Conservation (phyloP, 2,797 vertebrate genomes). For the Lateolabrax maculatus region DNA sequence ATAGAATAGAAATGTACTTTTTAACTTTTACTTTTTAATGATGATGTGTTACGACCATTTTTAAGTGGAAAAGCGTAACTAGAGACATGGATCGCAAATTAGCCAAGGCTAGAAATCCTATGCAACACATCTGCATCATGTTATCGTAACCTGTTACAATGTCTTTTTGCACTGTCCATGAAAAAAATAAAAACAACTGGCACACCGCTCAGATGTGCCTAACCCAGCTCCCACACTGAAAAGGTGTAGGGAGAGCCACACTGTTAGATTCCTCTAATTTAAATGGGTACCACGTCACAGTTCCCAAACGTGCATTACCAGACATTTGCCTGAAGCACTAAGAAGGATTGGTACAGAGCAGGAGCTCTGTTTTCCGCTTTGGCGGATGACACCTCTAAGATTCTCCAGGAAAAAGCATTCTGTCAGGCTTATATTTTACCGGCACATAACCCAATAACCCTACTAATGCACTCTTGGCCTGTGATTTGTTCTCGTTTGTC, state of each 20-base stretch:
- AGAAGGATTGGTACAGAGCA: conserved; percentile 35
- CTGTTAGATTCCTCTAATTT: conserved; percentile 34
- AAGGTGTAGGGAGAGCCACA: conserved; percentile 16
- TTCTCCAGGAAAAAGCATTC: conserved; percentile 56
- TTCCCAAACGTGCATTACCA: conserved; percentile 30
- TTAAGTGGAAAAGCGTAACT: too few relatives aligned
- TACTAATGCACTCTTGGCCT: conserved; percentile 64
- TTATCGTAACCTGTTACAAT: too few relatives aligned
- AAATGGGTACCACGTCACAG: conserved; percentile 31
- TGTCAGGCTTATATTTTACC: conserved; percentile 69
- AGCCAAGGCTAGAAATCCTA: too few relatives aligned
- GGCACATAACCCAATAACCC: conserved; percentile 70
- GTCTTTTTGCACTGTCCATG: too few relatives aligned
- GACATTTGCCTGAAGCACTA: conserved; percentile 48
- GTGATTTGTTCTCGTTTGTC: conserved; percentile 77
- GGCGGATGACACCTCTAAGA: conserved; percentile 63
- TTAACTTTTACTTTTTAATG: too few relatives aligned
- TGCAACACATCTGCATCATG: too few relatives aligned
- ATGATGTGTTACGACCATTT: too few relatives aligned
- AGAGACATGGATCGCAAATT: too few relatives aligned
- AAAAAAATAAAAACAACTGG: too few relatives aligned
- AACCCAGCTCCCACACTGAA: background rate
- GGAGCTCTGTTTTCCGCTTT: conserved; percentile 60
- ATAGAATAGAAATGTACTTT: too few relatives aligned
- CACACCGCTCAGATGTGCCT: background rate